These are phyloP conservation scores for Thymallus thymallus DNA, from an alignment of 2,113 vertebrate genomes.

Conservation along the genomic window DNA sequence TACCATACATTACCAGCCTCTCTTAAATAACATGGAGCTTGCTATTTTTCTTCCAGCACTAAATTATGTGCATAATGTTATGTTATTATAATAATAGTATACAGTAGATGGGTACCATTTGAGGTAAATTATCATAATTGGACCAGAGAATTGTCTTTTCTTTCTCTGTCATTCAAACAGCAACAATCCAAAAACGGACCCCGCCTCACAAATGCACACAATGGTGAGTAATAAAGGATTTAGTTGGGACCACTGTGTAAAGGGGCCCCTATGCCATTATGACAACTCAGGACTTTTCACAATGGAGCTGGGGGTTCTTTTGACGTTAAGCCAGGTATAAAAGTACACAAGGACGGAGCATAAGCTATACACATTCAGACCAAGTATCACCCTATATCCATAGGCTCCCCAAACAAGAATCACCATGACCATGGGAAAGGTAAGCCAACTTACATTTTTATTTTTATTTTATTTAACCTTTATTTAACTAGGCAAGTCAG, in stretches of 20 bases:
- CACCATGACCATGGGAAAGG: constrained; percentile 27
- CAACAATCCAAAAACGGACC: background rate
- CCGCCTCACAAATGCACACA: background rate
- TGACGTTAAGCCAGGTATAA: constrained; percentile 4
- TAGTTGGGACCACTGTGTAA: background rate
- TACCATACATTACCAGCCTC: no score
- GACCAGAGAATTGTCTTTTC: background rate
- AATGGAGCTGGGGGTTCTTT: background rate
- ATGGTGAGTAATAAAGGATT: background rate
- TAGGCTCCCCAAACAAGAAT: background rate
- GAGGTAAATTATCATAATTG: background rate
- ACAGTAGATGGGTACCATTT: background rate
- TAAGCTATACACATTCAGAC: background rate
- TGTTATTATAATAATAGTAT: no score
- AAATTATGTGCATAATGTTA: no score
- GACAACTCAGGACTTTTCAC: constrained; percentile 1
- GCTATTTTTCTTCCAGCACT: no score
- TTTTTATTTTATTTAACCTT: no score
- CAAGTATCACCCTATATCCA: background rate
- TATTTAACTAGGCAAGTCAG: no score
- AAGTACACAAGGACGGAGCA: constrained; percentile 12
- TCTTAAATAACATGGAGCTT: no score
- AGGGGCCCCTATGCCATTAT: background rate
- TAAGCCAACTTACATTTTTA: background rate
- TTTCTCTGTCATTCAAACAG: background rate